These are phyloP conservation scores for Nesometra sesokonis DNA, from an alignment of 35 echinoderm and acorn worm genomes.

Conservation along the genomic window DNA sequence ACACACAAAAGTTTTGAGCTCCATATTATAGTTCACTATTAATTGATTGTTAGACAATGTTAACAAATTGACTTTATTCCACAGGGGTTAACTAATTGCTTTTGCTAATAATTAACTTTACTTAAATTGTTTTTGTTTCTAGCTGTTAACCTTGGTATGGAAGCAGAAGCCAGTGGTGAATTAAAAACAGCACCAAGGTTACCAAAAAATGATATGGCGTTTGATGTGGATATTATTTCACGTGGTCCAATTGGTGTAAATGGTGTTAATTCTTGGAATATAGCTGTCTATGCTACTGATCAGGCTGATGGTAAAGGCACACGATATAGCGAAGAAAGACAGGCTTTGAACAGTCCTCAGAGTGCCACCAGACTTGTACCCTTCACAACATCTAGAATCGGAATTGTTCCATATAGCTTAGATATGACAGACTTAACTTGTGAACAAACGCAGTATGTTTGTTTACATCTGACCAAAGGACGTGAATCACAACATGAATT, in stretches of 20 bases:
- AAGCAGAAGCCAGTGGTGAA: not conserved
- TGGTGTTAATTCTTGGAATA: not conserved
- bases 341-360: not conserved
- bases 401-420: slow-evolving; percentile 5
- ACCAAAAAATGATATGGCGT: not conserved
- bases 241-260: not conserved
- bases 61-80: not conserved
- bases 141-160: not conserved
- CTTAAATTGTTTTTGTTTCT: not conserved
- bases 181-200: not conserved
- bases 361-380: not conserved
- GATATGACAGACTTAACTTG: slow-evolving; percentile 54
- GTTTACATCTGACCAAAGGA: slow-evolving; percentile 44
- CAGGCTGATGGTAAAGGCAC: not conserved
- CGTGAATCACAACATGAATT: not conserved
- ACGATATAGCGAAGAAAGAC: not conserved
- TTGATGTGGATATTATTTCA: not conserved
- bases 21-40: too few species aligned
- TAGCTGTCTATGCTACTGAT: not conserved
- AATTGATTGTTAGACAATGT: too few species aligned
- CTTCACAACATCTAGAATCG: not conserved
- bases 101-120: too few species aligned
- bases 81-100: too few species aligned
- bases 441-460: slow-evolving; percentile 47
- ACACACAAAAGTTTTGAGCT: too few species aligned